Evolutionary conservation across 1,140 invertebrate species (phyloP).

Genomic region (Scaptodrosophila lebanonensis): DNA sequence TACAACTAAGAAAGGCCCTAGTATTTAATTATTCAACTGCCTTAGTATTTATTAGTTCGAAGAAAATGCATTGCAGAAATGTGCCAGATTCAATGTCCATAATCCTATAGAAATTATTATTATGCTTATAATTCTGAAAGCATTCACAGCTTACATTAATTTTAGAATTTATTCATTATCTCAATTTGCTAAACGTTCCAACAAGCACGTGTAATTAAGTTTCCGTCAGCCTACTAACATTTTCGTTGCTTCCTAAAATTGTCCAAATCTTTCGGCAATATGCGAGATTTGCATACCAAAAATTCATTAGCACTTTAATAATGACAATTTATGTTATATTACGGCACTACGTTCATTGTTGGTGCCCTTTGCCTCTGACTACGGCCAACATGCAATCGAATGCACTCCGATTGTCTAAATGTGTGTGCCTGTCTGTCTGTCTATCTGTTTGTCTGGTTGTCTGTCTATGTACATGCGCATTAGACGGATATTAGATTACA

Average conservation of each 20-base stretch:
- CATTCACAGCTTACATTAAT: too few relatives aligned
- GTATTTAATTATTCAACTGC: too few relatives aligned
- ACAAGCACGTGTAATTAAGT: too few relatives aligned
- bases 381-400: neutral
- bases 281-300: conserved; percentile 58
- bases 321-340: conserved; percentile 58
- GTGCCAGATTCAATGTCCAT: too few relatives aligned
- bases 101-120: too few relatives aligned
- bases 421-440: neutral
- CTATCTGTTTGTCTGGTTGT: neutral
- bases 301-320: conserved; percentile 71
- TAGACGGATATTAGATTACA: conserved; percentile 61
- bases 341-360: neutral
- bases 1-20: too few relatives aligned
- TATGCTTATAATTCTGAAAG: too few relatives aligned
- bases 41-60: too few relatives aligned
- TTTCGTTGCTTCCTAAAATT: conserved; percentile 10
- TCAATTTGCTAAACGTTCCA: too few relatives aligned
- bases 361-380: neutral
- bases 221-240: conserved; percentile 14
- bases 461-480: conserved; percentile 12
- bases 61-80: too few relatives aligned
- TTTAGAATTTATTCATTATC: too few relatives aligned
- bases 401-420: conserved; percentile 9
- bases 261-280: conserved; percentile 3